These are phyloP conservation scores for Nomada goodeniana DNA, from an alignment of 2,888 invertebrate genomes.

Conservation along the genomic window DNA sequence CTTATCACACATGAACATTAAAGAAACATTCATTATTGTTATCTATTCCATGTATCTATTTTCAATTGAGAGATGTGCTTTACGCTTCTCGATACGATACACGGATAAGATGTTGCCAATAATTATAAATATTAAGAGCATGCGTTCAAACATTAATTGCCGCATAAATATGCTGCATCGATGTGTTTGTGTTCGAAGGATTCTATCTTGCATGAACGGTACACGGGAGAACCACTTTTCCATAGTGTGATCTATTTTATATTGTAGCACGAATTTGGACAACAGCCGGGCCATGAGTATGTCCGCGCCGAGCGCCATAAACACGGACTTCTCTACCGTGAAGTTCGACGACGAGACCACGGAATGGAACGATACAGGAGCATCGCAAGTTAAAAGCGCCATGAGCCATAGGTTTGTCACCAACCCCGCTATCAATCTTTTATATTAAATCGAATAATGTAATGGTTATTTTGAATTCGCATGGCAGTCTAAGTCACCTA, in stretches of 20 bases:
- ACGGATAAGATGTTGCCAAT: constrained; percentile 21
- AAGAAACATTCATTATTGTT: constrained; percentile 34
- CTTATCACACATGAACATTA: constrained; percentile 61
- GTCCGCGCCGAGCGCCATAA: constrained; percentile 95
- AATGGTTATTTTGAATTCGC: constrained; percentile 61
- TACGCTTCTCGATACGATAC: constrained; percentile 46
- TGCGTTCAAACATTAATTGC: constrained; percentile 61
- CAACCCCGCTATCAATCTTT: not conserved
- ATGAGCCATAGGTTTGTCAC: constrained; percentile 80
- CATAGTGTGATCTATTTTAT: constrained; percentile 32
- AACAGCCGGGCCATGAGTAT: constrained; percentile 91
- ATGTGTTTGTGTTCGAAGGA: constrained; percentile 63
- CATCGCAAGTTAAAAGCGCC: constrained; percentile 81
- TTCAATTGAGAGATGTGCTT: constrained; percentile 30
- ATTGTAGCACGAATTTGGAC: constrained; percentile 88
- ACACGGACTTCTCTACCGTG: constrained; percentile 89
- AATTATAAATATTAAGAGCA: constrained; percentile 47
- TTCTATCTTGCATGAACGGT: constrained; percentile 58
- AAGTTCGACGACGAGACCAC: constrained; percentile 88
- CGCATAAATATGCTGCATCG: constrained; percentile 67
- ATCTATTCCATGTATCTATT: constrained; percentile 32
- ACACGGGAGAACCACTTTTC: not conserved
- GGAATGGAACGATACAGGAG: constrained; percentile 80
- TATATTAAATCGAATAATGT: constrained; percentile 13
- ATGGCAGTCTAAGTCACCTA: constrained; percentile 72